phyloP scores from a whole-genome alignment of 1,140 invertebrate genomes.

The Acarapis woodi region DNA sequence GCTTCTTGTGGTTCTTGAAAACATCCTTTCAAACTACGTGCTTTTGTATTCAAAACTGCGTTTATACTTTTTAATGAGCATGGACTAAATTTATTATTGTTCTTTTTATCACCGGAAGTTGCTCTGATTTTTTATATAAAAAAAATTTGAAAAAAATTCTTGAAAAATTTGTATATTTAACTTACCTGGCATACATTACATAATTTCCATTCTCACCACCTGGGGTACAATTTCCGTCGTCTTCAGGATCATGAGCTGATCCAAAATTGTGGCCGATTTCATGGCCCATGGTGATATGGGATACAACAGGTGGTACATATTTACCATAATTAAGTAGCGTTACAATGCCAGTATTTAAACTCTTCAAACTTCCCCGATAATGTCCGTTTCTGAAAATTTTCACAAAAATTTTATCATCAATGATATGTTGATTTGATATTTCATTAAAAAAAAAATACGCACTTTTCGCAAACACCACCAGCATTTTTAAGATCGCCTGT shows the following conservation, averaged over 20 bases:
- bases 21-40: constrained; percentile 56
- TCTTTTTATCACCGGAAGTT: constrained; percentile 77
- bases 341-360: constrained; percentile 89
- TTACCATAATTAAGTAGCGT: constrained; percentile 94
- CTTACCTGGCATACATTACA: constrained; percentile 18
- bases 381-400: constrained; percentile 19
- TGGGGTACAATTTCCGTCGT: constrained; percentile 40
- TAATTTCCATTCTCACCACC: constrained; percentile 50
- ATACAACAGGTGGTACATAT: constrained; percentile 89
- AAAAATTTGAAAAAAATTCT: no score
- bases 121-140: no score
- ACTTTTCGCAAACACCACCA: constrained; percentile 74
- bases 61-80: constrained; percentile 77
- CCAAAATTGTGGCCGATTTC: constrained; percentile 99
- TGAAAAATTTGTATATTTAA: no score
- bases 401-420: not conserved
- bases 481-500: constrained; percentile 77
- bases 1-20: constrained; percentile 66
- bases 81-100: constrained; percentile 80
- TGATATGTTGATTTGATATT: not conserved
- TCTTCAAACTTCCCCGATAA: constrained; percentile 74
- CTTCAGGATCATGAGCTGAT: constrained; percentile 81
- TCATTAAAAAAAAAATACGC: constrained; percentile 53
- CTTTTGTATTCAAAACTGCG: constrained; percentile 70
- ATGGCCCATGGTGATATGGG: constrained; percentile 88